These are phyloP conservation scores for Tetragonula clypearis DNA, from an alignment of 1,140 invertebrate genomes.

Conservation along the genomic window DNA sequence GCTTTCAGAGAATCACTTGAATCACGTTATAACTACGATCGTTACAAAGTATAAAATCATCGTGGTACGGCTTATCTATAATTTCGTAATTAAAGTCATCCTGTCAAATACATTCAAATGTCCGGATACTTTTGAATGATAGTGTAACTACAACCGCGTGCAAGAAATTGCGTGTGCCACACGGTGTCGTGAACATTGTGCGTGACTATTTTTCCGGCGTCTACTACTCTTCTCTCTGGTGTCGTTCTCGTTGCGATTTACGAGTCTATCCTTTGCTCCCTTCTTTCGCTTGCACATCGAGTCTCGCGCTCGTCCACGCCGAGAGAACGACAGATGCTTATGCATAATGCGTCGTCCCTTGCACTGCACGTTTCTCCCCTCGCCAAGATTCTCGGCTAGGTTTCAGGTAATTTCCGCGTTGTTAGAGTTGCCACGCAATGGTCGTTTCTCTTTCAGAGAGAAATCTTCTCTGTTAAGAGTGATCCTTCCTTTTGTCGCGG, in stretches of 20 bases:
- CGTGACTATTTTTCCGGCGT: constrained; percentile 61
- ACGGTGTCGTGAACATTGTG: constrained; percentile 32
- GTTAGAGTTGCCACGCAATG: constrained; percentile 26
- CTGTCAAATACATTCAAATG: background rate
- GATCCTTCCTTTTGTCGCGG: background rate
- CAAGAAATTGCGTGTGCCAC: constrained; percentile 53
- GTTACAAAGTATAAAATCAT: background rate
- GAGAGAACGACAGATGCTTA: constrained; percentile 59
- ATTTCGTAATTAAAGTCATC: background rate
- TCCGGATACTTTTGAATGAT: background rate
- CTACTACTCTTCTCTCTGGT: constrained; percentile 34
- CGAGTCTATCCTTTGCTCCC: constrained; percentile 61
- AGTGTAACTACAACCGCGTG: constrained; percentile 61
- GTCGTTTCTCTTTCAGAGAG: background rate
- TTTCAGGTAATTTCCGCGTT: constrained; percentile 68
- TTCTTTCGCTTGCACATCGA: constrained; percentile 3
- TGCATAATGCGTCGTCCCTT: constrained; percentile 45
- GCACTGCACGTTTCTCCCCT: background rate
- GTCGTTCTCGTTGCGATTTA: constrained; percentile 64
- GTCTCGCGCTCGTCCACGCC: constrained; percentile 10
- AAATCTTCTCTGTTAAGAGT: background rate
- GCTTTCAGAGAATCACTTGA: background rate
- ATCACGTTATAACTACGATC: background rate
- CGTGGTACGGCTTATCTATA: background rate
- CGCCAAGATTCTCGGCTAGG: constrained; percentile 23